Percentiles rank a stretch among this genome's conserved stretches.
Evolutionary conservation across 2,113 vertebrate genomes (phyloP).

Genomic region (Rallus limicola): DNA sequence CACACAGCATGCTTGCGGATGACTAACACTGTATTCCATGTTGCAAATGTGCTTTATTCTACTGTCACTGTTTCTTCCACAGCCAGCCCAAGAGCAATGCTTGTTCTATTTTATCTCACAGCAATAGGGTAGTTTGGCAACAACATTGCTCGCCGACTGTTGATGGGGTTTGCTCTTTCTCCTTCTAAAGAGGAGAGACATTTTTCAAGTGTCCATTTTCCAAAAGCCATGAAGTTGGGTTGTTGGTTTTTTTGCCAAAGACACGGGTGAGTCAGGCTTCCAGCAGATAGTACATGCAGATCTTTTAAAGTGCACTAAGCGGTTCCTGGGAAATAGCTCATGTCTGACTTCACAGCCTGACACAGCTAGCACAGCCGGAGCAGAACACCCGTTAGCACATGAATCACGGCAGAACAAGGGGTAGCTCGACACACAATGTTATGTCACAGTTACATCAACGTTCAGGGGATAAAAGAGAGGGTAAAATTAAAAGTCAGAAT

Average conservation of each 20-base stretch:
- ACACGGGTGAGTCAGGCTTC: constrained; percentile 11
- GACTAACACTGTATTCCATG: background rate
- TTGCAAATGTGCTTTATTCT: background rate
- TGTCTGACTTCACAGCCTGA: background rate
- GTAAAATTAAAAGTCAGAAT: background rate
- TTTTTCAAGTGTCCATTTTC: background rate
- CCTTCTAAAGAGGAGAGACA: background rate
- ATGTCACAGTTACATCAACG: background rate
- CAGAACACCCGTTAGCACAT: background rate
- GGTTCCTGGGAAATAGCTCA: background rate
- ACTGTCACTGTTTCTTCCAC: background rate
- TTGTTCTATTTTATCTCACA: background rate
- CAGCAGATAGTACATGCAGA: constrained; percentile 38
- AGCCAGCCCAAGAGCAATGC: background rate
- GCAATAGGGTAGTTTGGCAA: background rate
- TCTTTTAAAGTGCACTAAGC: background rate
- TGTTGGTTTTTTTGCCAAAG: background rate
- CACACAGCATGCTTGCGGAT: background rate
- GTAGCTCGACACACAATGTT: background rate
- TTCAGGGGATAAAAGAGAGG: background rate
- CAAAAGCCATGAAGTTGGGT: background rate
- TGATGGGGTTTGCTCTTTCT: background rate
- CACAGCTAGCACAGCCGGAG: fast-evolving
- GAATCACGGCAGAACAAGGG: background rate
- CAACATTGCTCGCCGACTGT: background rate